Evolutionary conservation across 2,113 vertebrate species (phyloP), one percentile per base, ranked within the genome.

Genomic region (Dasyornis broadbenti): DNA sequence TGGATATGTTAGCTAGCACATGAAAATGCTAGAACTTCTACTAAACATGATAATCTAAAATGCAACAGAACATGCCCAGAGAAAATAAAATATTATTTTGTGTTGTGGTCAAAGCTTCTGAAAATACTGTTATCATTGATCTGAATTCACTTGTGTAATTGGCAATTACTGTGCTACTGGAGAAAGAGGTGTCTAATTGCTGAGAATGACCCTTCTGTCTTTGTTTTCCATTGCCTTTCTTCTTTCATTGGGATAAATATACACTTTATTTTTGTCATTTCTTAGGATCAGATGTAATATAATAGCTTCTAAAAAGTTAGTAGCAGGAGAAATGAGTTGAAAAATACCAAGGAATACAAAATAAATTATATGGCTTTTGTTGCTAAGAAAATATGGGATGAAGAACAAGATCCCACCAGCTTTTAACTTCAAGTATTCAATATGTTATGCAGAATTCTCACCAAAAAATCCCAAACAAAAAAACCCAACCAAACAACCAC

Each of bases 111-210:
- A 83, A 75, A 71, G 35, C 23, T 33, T 60, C 68, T 86, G 54
- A 83, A 86, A 95, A 86, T 71, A 68, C 53, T 60, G 23, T 44
- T 86, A 56, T 42, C 47, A 60, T 23, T 68, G 68, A 81, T 68
- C n/a, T 81, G 52, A 92, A 95, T 49, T 86, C 88, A 78, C 52
- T 40, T 7, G 26, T 71, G 27, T 70, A 88, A 86, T 33, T 66
- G 49, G 40, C 22, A 68, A 71, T 83, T 75, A 81, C 64, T 86
- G 83, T 86, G 82, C 75, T 83, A 92, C 37, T 81, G 72, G 85
- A 94, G 72, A 90, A 93, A 86, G 68, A 90, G 68, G 49, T 73
- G 26, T 90, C 95, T 90, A 42, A 78, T 93, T 93, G 76, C 94
- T 75, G 26, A 75, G 40, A 90, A 73, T 82, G 88, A 94, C 88